Base-by-base conservation (phyloP, 2,888 invertebrate species). In the Diloba caeruleocephala region DNA sequence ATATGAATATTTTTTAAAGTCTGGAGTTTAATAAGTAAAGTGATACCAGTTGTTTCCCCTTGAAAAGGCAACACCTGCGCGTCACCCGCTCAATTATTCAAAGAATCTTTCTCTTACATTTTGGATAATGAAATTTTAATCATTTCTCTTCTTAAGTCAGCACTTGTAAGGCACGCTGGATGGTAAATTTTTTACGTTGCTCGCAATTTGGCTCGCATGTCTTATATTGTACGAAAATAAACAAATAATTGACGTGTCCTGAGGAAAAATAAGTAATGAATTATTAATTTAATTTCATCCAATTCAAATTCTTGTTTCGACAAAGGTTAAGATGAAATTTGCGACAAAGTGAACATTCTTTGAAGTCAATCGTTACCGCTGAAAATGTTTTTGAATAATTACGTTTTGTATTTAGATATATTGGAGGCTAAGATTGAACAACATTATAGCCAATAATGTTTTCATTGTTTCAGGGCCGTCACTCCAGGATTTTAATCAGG, bases 71-170 rank as follows among this genome's bases (percentile, higher is more conserved):
- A 64, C 81, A 82, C 78, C 84, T 82, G 80, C 76, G 75, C 74
- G 59, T 78, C 79, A 71, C 71, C 59, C 60, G 64, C 67, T 89
- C 73, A 85, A 88, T 85, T 84, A 89, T 89, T 87, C 84, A 89
- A 69, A 59, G 78, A 85, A 86, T 89, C 86, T 86, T 84, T 85
- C 86, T 81, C 82, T 77, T 85, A 85, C 87, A 88, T 90, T 89
- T 87, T 80, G 79, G 69, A 72, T 81, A 83, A 83, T 89, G 85
- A 89, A 89, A 88, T 81, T 88, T 89, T 89, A 87, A 89, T 87
- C 79, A 85, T 82, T 79, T 71, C 61, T 74, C 60, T 67, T 66
- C 74, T 78, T 74, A 74, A 79, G 80, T 78, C 79, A 76, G 84
- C 77, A 75, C 76, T 81, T 80, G 73, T 77, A 75, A 74, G 63